These are phyloP conservation scores for Actias luna DNA, from an alignment of 2,888 invertebrate species.

Conservation along the genomic window DNA sequence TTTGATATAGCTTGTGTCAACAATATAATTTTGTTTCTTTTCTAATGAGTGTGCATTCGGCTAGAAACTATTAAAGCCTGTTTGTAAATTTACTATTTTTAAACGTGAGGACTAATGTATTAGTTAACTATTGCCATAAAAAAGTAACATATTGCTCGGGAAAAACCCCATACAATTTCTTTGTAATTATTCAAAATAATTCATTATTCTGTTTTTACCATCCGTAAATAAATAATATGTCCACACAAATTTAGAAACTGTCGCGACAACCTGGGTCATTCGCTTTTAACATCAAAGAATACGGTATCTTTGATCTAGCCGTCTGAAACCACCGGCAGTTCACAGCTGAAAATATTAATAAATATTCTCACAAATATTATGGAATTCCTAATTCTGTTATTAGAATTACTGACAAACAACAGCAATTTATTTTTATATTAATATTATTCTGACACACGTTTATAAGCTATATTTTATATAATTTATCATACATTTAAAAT, in stretches of 20 bases:
- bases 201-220: constrained; percentile 20
- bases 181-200: not conserved
- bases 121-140: too few relatives aligned
- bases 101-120: too few relatives aligned
- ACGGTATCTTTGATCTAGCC: constrained; percentile 66
- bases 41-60: too few relatives aligned
- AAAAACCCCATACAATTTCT: not conserved
- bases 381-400: constrained; percentile 21
- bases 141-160: not conserved
- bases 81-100: too few relatives aligned
- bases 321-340: constrained; percentile 43
- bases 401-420: constrained; percentile 15
- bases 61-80: too few relatives aligned
- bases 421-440: constrained; percentile 15
- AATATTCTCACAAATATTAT: constrained; percentile 25
- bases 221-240: constrained; percentile 34
- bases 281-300: constrained; percentile 60
- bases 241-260: constrained; percentile 50
- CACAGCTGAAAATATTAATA: constrained; percentile 33
- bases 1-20: too few relatives aligned
- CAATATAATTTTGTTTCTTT: too few relatives aligned
- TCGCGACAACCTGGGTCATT: constrained; percentile 57
- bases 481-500: constrained; percentile 32
- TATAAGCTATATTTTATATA: constrained; percentile 34
- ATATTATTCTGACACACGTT: constrained; percentile 35